Percentiles rank a stretch among this genome's conserved stretches.
Conservation (phyloP, 2,113 vertebrate species). For the Ptychochromis oligacanthus region DNA sequence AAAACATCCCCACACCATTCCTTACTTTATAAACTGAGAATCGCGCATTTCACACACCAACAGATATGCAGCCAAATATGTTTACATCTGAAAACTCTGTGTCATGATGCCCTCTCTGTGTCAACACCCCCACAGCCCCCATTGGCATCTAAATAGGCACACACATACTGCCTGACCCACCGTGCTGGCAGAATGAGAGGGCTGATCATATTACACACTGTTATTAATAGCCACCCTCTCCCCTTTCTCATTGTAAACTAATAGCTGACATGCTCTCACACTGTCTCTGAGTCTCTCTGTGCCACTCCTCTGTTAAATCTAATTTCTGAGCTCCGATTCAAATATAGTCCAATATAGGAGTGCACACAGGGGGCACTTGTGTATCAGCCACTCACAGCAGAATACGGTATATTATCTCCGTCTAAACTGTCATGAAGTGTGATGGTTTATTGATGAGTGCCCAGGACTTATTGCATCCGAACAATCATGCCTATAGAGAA, state of each 20-base stretch:
- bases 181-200: conserved; percentile 14
- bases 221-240: conserved; percentile 75
- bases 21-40: neutral
- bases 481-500: neutral
- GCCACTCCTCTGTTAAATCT: neutral
- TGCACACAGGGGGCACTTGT: neutral
- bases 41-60: neutral
- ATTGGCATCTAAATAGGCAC: conserved; percentile 18
- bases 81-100: neutral
- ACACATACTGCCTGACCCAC: conserved; percentile 30
- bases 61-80: neutral
- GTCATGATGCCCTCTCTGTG: neutral
- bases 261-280: conserved; percentile 42
- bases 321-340: neutral
- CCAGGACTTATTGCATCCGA: neutral
- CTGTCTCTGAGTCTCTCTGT: conserved; percentile 1
- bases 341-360: neutral
- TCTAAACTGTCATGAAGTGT: neutral
- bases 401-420: neutral
- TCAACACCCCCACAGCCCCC: neutral
- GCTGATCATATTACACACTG: conserved; percentile 62
- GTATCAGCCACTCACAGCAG: neutral
- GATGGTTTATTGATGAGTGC: neutral
- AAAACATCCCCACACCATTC: neutral
- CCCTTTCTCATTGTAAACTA: conserved; percentile 67